Base-by-base conservation (phyloP, 2,113 vertebrate species). In the Burhinus bistriatus region DNA sequence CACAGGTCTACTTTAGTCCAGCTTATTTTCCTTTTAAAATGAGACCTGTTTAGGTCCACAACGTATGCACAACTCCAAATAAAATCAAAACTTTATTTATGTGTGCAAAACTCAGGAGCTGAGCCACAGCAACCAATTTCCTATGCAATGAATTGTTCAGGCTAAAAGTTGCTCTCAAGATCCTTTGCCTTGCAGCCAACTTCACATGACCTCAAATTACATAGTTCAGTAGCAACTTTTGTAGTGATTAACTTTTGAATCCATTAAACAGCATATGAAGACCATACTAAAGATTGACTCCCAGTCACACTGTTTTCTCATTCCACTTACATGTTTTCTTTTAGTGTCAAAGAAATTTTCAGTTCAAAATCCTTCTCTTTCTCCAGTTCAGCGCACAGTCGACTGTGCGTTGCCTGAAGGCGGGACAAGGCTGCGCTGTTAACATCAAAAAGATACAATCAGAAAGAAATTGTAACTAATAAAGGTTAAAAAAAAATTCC, bases 251-350 rank as follows among this genome's bases (percentile, higher is more conserved):
- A 87, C 36, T 65, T 72, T 4, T 29, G 16, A 95, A 85, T 44
- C 26, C n/a, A 54, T n/a, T 68, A 36, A 70, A 52, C 34, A 79
- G 64, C 40, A 66, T 1, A 51, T 15, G 51, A 78, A 77, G 65
- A 84, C 19, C 29, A 6, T 7, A 71, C 69, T 26, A 45, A 61
- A 45, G 36, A 45, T 6, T 34, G 58, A 20, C 52, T 64, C 25
- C 32, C 26, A 40, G 34, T 17, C n/a, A 42, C 38, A 23, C 8
- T 40, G 4, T 52, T 51, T 27, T 36, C 32, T 52, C 11, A 55
- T 52, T 59, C 22, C 40, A 98, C 99, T 99, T 96, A 99, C 99
- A 97, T 86, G 25, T 94, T 97, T 54, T 99, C 97, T 80, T 96
- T 94, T 18, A 99, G 96, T 38, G 76, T 44, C 32, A 93, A 89